phyloP scores from a whole-genome alignment of 2,888 invertebrate genomes.

The Tortrix viridana region DNA sequence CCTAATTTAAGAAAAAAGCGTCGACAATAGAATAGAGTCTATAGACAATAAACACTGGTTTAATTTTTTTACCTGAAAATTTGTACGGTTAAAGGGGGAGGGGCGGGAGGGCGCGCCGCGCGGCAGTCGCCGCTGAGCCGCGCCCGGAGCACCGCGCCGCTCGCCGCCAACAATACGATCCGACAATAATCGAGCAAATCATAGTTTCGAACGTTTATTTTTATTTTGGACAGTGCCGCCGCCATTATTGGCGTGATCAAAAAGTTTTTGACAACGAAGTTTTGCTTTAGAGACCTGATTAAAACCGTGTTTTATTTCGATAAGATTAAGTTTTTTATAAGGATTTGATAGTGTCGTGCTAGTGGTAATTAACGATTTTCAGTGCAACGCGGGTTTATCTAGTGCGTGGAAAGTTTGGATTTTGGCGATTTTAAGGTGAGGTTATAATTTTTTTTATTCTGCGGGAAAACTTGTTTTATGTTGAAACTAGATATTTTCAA shows the following conservation, averaged over 20 bases:
- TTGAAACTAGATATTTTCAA: no score
- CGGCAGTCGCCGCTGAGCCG: conserved; percentile 71
- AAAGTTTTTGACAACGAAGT: conserved; percentile 48
- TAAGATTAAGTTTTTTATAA: conserved; percentile 62
- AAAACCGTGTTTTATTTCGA: conserved; percentile 54
- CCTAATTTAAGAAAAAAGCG: conserved; percentile 48
- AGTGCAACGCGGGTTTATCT: conserved; percentile 57
- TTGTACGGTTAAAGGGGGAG: conserved; percentile 54
- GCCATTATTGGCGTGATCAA: conserved; percentile 41
- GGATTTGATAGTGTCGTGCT: conserved; percentile 64
- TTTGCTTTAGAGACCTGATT: conserved; percentile 45
- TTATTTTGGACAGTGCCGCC: conserved; percentile 44
- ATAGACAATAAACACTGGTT: conserved; percentile 57
- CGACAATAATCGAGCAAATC: conserved; percentile 34
- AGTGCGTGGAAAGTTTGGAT: conserved; percentile 66
- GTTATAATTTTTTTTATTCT: conserved; percentile 25
- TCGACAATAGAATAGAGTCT: no score
- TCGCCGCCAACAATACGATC: conserved; percentile 27
- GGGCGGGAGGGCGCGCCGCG: conserved; percentile 65
- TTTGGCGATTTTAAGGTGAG: conserved; percentile 68
- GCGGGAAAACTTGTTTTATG: no score
- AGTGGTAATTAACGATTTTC: conserved; percentile 57
- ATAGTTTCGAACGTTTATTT: conserved; percentile 32
- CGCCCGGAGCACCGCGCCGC: conserved; percentile 52
- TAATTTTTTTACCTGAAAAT: conserved; percentile 73